Base-by-base conservation (phyloP, 2,888 invertebrate species). In the Tridacna crocea region DNA sequence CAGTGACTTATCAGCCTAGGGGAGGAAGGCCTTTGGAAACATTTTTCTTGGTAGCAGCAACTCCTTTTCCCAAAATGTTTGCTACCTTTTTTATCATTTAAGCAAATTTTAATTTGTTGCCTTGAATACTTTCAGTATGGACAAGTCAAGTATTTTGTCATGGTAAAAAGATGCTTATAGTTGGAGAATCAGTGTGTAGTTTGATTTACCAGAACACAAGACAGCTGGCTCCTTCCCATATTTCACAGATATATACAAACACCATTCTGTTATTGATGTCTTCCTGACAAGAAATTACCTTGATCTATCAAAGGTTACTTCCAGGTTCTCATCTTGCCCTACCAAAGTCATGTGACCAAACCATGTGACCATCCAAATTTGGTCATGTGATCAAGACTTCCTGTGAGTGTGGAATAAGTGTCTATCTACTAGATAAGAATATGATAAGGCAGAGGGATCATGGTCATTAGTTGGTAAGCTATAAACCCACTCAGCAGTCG, bases 401-500 rank as follows among this genome's bases (percentile, higher is more conserved):
- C 24, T n/a, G 46, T 61, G 19, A 58, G 76, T 51, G 51, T 68
- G 19, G 55, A 65, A 63, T n/a, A 60, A 61, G 22, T 70, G 77
- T 77, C 70, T 68, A 60, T 68, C 51, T 76, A 58, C 48, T 26
- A 65, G 77, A 77, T 77, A 72, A 48, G 77, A 65, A n/a, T 26
- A 46, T 68, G 84, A 84, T 84, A 84, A 63, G 63, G 80, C 81
- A 81, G 76, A 46, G 79, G 58, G 48, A 61, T 70, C 74, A 55
- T 81, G 84, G 84, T 84, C 81, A 84, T 84, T 81, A 81, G 75
- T 72, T 58, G 27, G 36, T 22, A 47, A 51, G 55, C 46, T 65
- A 74, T 77, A 83, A 77, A 79, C 79, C 46, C 72, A 68, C 75
- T 36, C 79, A 70, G 47, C 61, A 22, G 73, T 70, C 47, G 61